phyloP scores from a whole-genome alignment of 2,888 invertebrate species.

The Philopedon plagiatum region DNA sequence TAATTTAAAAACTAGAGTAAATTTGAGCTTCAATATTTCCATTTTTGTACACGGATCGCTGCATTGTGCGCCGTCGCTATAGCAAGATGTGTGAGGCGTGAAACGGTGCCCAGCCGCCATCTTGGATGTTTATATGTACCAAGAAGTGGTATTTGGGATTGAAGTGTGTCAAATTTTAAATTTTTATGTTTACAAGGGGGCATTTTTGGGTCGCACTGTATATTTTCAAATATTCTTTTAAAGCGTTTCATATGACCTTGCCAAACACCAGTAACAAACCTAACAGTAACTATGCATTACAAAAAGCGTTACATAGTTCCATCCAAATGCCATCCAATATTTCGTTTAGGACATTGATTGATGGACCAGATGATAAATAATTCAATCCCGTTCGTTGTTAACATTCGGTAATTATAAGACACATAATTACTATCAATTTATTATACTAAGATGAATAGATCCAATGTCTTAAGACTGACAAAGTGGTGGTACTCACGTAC shows the following conservation, averaged over 20 bases:
- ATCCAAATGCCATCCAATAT: constrained; percentile 7
- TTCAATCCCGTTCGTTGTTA: constrained; percentile 33
- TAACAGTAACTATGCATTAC: not conserved
- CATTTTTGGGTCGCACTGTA: too few species aligned
- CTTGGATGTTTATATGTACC: too few species aligned
- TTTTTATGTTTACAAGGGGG: too few species aligned
- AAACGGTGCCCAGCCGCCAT: too few species aligned
- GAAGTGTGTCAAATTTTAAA: too few species aligned
- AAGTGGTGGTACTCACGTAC: constrained; percentile 19
- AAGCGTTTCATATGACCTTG: not conserved
- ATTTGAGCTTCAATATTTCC: too few species aligned
- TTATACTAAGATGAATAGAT: constrained; percentile 32
- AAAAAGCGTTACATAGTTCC: not conserved
- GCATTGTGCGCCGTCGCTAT: too few species aligned
- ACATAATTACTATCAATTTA: constrained; percentile 26
- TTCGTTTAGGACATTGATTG: constrained; percentile 34
- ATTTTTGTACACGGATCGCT: too few species aligned
- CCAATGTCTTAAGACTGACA: constrained; percentile 26
- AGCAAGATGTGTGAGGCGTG: too few species aligned
- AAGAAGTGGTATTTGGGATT: too few species aligned
- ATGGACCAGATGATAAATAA: constrained; percentile 38
- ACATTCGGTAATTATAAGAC: constrained; percentile 37
- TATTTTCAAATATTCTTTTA: too few species aligned
- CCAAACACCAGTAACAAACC: not conserved
- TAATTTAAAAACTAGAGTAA: too few species aligned